These are phyloP conservation scores for Branchellion lobata DNA, from an alignment of 2,888 invertebrate genomes.

Conservation along the genomic window DNA sequence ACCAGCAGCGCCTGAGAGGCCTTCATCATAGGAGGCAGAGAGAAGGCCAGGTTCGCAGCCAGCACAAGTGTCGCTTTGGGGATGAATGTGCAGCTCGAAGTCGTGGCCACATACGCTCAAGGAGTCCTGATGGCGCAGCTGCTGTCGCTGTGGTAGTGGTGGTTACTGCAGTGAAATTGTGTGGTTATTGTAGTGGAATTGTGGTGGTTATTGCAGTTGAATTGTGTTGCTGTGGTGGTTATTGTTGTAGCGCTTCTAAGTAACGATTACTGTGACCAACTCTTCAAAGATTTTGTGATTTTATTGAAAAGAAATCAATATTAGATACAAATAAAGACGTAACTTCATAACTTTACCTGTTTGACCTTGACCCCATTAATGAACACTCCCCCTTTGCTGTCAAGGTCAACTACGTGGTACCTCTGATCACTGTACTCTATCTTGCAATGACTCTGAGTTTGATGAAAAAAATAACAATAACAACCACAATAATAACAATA, in stretches of 20 bases:
- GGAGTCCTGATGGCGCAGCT: conserved; percentile 71
- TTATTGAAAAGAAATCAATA: not conserved
- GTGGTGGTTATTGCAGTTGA: not conserved
- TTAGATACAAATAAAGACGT: not conserved
- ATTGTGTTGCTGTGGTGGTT: conserved; percentile 35
- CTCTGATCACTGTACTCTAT: conserved; percentile 56
- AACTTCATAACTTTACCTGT: conserved; percentile 55
- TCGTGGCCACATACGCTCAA: conserved; percentile 68
- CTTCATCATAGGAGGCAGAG: too few relatives aligned
- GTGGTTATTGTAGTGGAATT: not conserved
- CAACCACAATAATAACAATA: too few relatives aligned
- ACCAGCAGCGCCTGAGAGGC: not conserved
- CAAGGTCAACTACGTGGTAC: conserved; percentile 69
- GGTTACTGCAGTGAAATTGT: not conserved
- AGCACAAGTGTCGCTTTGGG: conserved; percentile 83
- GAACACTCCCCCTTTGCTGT: conserved; percentile 83
- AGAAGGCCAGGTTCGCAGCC: conserved; percentile 82
- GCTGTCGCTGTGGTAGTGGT: conserved; percentile 51
- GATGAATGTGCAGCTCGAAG: conserved; percentile 68
- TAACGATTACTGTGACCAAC: too few relatives aligned
- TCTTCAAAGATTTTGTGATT: too few relatives aligned
- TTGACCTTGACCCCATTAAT: conserved; percentile 59
- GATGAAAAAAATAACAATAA: too few relatives aligned
- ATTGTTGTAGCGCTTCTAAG: not conserved
- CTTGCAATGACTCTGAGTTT: conserved; percentile 58